These are phyloP conservation scores for Pterocles orientalis DNA, from an alignment of 2,113 vertebrate genomes.

Conservation along the genomic window DNA sequence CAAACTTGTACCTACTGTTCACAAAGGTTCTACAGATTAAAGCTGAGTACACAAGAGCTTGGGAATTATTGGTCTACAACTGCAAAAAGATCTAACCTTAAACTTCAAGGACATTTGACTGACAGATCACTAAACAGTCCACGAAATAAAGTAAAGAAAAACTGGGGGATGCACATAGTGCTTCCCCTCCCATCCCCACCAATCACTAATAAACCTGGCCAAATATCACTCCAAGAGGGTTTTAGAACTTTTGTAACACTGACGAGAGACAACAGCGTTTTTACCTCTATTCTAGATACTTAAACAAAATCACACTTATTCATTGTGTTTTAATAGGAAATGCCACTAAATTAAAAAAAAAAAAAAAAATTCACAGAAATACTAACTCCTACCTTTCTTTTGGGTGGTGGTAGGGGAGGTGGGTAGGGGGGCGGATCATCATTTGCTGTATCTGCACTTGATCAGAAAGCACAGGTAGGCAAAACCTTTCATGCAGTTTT, in stretches of 20 bases:
- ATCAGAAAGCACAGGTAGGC: neutral
- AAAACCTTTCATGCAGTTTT: neutral
- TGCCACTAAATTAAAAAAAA: neutral
- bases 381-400: too few relatives aligned
- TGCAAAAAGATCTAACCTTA: neutral
- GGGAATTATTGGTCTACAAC: neutral
- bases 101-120: neutral
- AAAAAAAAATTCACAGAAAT: neutral
- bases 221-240: neutral
- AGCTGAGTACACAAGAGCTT: neutral
- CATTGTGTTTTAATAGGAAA: neutral
- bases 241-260: neutral
- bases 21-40: neutral
- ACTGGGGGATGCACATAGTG: rapidly evolving
- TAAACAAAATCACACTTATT: neutral
- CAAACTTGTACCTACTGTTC: neutral
- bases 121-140: neutral
- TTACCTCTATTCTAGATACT: neutral
- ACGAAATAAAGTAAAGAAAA: neutral
- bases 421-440: too few relatives aligned
- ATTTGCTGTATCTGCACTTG: neutral
- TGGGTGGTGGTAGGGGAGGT: too few relatives aligned
- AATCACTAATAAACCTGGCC: neutral
- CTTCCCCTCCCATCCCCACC: too few relatives aligned
- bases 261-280: neutral